Percentiles rank a stretch among this genome's conserved stretches.
Evolutionary conservation across 2,797 vertebrate species (phyloP).

Genomic region (Pyrrhura leucotis): DNA sequence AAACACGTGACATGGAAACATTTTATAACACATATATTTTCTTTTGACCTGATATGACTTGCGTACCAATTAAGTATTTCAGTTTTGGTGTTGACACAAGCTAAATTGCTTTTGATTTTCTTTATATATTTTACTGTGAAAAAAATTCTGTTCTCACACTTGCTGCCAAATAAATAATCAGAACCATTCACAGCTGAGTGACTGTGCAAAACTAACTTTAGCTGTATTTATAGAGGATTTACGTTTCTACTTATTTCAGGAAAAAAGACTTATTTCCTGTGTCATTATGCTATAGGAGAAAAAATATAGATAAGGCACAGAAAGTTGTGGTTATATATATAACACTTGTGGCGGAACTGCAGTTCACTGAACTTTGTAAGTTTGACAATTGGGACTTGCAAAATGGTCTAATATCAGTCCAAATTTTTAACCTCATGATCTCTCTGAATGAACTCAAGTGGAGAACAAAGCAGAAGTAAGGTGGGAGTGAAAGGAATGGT

Average conservation of each 20-base stretch:
- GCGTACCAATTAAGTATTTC: neutral
- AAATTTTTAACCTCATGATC: neutral
- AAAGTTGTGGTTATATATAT: neutral
- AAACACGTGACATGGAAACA: neutral
- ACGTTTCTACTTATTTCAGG: neutral
- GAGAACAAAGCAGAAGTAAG: neutral
- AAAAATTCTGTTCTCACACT: neutral
- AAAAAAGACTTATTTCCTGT: neutral
- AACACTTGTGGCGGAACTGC: neutral
- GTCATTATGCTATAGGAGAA: neutral
- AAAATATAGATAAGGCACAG: neutral
- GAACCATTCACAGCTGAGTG: neutral
- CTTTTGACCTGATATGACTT: neutral
- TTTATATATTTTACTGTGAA: neutral
- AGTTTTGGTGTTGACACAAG: neutral
- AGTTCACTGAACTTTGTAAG: neutral
- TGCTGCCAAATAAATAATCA: slow-evolving; percentile 25
- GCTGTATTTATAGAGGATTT: neutral
- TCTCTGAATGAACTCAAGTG: neutral
- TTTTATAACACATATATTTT: neutral
- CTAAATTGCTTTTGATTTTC: neutral
- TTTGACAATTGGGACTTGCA: neutral
- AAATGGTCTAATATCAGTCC: neutral
- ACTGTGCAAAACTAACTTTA: neutral
- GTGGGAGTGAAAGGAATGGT: neutral